Conservation (phyloP, 2,888 invertebrate species). For the Fragum fragum region DNA sequence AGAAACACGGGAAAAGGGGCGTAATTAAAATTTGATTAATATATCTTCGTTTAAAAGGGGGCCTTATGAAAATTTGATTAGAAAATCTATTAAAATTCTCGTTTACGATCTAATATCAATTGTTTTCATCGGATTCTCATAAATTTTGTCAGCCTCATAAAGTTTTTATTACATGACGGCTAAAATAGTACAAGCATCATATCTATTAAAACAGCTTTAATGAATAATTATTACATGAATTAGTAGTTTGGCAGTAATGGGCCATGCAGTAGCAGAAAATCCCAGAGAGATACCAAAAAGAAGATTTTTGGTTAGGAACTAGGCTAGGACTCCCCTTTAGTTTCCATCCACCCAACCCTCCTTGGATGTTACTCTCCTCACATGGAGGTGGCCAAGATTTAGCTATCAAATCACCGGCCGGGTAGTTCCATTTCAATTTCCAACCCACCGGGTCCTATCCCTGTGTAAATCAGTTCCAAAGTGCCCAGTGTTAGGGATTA, state of each 20-base stretch:
- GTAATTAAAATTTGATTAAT: too few species aligned
- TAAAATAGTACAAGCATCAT: not conserved
- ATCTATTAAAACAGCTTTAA: not conserved
- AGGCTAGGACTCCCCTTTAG: not conserved
- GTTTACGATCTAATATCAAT: too few species aligned
- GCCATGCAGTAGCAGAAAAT: slow-evolving; percentile 12
- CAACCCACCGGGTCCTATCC: not conserved
- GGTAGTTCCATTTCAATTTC: not conserved
- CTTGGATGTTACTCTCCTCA: slow-evolving; percentile 1
- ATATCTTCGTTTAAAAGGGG: too few species aligned
- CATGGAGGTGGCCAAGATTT: slow-evolving; percentile 21
- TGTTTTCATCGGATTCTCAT: too few species aligned
- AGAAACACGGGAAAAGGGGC: too few species aligned
- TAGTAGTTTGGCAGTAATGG: too few species aligned
- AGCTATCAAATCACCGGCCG: not conserved
- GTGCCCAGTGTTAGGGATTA: not conserved
- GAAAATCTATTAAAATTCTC: too few species aligned
- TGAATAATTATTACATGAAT: too few species aligned
- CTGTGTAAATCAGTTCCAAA: not conserved
- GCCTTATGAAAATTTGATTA: too few species aligned
- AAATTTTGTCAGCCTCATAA: too few species aligned
- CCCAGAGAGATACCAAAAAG: not conserved
- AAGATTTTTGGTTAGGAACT: not conserved
- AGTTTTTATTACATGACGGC: slow-evolving; percentile 21
- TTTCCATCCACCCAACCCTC: not conserved